phyloP scores from a whole-genome alignment of 2,797 vertebrate genomes.

The Sciurus carolinensis region DNA sequence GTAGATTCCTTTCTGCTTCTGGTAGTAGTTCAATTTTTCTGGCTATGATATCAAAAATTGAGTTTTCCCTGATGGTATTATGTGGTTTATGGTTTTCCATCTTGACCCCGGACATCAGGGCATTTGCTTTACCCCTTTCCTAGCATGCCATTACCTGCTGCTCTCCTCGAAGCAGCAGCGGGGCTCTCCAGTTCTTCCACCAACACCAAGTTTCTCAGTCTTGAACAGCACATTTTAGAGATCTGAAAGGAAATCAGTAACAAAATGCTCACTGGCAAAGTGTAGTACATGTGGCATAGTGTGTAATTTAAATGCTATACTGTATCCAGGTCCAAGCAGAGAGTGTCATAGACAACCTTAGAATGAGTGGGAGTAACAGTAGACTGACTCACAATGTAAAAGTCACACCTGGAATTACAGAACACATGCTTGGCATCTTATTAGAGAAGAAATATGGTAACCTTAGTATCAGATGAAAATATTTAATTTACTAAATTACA shows the following conservation, averaged over 20 bases:
- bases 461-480: not conserved
- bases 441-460: not conserved
- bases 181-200: too few relatives aligned
- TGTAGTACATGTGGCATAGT: conserved; percentile 59
- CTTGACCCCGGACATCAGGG: too few relatives aligned
- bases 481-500: not conserved
- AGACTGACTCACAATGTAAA: conserved; percentile 92
- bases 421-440: not conserved
- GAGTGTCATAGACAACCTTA: conserved; percentile 93
- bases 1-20: too few relatives aligned
- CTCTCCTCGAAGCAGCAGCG: too few relatives aligned
- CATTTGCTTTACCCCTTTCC: too few relatives aligned
- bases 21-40: too few relatives aligned
- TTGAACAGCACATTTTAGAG: not conserved
- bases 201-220: not conserved
- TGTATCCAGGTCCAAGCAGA: not conserved
- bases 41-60: too few relatives aligned
- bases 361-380: conserved; percentile 92
- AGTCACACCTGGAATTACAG: conserved; percentile 91
- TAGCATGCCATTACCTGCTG: too few relatives aligned
- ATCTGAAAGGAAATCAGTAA: not conserved
- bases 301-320: conserved; percentile 44
- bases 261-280: conserved; percentile 22
- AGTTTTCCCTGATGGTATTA: too few relatives aligned
- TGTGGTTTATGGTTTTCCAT: too few relatives aligned